These are phyloP conservation scores for Cottus gobio DNA, from an alignment of 2,113 vertebrate species.

Conservation along the genomic window DNA sequence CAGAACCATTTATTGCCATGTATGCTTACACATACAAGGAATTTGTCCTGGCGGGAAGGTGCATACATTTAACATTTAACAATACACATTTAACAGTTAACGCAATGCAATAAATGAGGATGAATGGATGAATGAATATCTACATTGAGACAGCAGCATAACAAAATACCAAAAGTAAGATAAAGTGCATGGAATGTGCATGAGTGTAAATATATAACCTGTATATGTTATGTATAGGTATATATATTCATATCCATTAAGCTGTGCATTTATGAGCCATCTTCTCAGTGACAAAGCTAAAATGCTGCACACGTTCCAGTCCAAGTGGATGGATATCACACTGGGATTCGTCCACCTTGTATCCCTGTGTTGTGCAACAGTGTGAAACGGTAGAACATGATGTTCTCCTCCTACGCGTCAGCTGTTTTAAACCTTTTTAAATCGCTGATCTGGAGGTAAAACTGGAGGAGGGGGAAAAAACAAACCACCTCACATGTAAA, in stretches of 20 bases:
- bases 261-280: constrained; percentile 2
- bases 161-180: no score
- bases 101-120: no score
- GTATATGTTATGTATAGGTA: no score
- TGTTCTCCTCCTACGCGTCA: constrained; percentile 8
- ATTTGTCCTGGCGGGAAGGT: no score
- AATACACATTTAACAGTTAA: no score
- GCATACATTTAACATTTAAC: no score
- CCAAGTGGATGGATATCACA: not conserved
- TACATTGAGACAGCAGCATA: no score
- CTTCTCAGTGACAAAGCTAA: not conserved
- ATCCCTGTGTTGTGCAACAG: not conserved
- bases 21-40: no score
- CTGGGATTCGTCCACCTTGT: not conserved
- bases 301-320: not conserved
- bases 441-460: not conserved
- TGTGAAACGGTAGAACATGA: constrained; percentile 4
- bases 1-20: no score
- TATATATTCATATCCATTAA: not conserved
- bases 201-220: no score
- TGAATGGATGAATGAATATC: no score
- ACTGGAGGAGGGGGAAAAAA: not conserved
- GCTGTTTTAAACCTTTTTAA: not conserved
- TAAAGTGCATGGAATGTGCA: no score
- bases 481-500: not conserved